Percentiles rank a stretch among this genome's conserved stretches.
phyloP scores from a whole-genome alignment of 2,888 invertebrate species.

The Lithophane semibrunnea region DNA sequence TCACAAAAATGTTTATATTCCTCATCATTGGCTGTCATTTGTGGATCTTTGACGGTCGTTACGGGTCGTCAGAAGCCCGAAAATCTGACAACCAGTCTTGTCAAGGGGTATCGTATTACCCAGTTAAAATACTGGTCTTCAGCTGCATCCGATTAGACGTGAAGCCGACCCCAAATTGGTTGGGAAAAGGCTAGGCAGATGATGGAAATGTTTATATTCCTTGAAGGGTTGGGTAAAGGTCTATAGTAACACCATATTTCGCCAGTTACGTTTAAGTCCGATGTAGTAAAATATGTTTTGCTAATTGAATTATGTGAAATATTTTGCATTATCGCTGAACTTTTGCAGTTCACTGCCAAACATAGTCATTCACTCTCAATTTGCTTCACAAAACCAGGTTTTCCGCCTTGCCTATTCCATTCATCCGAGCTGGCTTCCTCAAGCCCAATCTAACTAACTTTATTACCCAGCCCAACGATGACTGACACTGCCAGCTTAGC shows the following conservation, averaged over 20 bases:
- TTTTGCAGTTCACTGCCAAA: not conserved
- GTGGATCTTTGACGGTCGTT: too few relatives aligned
- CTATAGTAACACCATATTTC: not conserved
- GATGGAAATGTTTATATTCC: too few relatives aligned
- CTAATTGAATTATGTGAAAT: not conserved
- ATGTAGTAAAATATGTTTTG: not conserved
- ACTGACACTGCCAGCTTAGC: constrained; percentile 43
- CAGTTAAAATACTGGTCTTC: too few relatives aligned
- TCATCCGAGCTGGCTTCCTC: constrained; percentile 5
- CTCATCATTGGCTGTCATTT: too few relatives aligned
- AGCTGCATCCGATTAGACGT: too few relatives aligned
- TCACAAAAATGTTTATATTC: too few relatives aligned
- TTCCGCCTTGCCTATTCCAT: not conserved
- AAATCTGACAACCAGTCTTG: too few relatives aligned
- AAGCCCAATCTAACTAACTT: constrained; percentile 25
- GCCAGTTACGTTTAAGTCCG: not conserved
- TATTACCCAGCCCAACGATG: constrained; percentile 22
- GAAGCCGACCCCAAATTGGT: too few relatives aligned
- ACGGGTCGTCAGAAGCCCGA: too few relatives aligned
- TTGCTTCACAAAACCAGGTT: constrained; percentile 7
- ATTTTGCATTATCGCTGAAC: not conserved
- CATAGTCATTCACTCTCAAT: constrained; percentile 4
- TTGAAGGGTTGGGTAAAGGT: not conserved
- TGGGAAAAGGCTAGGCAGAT: too few relatives aligned
- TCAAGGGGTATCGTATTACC: too few relatives aligned